Base-by-base conservation (phyloP, 2,113 vertebrate species). In the Neodon shergylaensis region DNA sequence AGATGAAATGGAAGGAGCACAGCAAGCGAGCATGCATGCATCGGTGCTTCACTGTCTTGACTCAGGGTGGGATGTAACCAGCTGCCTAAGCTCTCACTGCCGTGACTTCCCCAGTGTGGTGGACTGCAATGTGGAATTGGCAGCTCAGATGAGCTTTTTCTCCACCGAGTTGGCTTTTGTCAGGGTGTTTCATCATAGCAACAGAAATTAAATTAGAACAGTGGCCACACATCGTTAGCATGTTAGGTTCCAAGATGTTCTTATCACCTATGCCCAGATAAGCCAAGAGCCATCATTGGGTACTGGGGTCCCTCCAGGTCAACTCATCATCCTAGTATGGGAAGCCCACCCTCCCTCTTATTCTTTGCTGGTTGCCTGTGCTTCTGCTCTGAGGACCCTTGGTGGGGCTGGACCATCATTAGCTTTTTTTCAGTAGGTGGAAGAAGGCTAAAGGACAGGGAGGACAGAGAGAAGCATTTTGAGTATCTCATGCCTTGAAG, bases 271-370 rank as follows among this genome's bases (percentile, higher is more conserved):
- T 3, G 22, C 39, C 17, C 26, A 1, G 49, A 31, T 22, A 21
- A 26, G n/a, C 47, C 39, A 31, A 0, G 21, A 26, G 44, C 1
- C 1, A n/a, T 24, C 26, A 0, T 0, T 0, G 0, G 21, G 3
- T 10, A 4, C 19, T 3, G n/a, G 63, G 1, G 1, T 1, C 13
- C 17, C 36, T 82, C n/a, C 6, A 0, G 8, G 3, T 39, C 1
- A 78, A 58, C 24, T 10, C 28, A 2, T 33, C 16, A 42, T 66
- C 61, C 52, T 21, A 33, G 22, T 49, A 63, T 2, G 79, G 13
- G 58, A 54, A 21, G 77, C 0, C 31, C 22, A 28, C 19, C 7
- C 1, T 39, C 33, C 21, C 6, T 12, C 14, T 49, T 24, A 28
- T 63, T 66, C 83, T 90, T 70, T 92, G 42, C 42, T 11, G 7